Percentiles rank a stretch among this genome's conserved stretches.
These are phyloP conservation scores for Chelmon rostratus DNA, from an alignment of 2,797 vertebrate genomes.

Conservation along the genomic window DNA sequence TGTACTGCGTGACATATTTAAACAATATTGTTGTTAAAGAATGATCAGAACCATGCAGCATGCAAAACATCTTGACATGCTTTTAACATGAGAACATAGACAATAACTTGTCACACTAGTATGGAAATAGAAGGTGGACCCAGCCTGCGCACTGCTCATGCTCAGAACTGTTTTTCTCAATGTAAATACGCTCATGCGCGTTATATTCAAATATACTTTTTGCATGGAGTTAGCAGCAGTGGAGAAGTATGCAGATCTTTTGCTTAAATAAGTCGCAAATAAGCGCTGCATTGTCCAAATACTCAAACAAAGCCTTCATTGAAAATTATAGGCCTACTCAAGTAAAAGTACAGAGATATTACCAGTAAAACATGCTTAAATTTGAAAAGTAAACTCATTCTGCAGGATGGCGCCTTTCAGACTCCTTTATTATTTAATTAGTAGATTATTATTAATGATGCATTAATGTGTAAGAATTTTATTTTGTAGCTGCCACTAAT, in stretches of 20 bases:
- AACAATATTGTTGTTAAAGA: slow-evolving; percentile 1
- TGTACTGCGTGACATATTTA: not conserved
- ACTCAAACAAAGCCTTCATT: not conserved
- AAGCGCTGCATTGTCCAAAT: not conserved
- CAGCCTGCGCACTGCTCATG: too few species aligned
- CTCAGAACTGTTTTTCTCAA: not conserved
- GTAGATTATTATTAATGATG: not conserved
- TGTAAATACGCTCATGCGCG: not conserved
- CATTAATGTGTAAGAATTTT: not conserved
- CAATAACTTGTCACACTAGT: not conserved
- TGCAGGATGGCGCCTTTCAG: not conserved
- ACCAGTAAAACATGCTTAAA: not conserved
- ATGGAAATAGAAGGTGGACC: slow-evolving; percentile 3
- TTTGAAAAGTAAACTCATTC: not conserved
- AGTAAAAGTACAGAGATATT: not conserved
- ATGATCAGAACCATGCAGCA: not conserved
- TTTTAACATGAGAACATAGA: not conserved
- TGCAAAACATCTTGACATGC: not conserved
- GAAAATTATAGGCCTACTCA: not conserved
- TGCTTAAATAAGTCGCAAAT: not conserved
- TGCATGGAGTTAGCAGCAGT: not conserved
- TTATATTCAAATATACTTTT: not conserved
- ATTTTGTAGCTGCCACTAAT: not conserved
- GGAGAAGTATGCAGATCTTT: not conserved
- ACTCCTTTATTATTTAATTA: not conserved